Evolutionary conservation across 2,888 invertebrate genomes (phyloP).

Genomic region (Corbicula japonica): DNA sequence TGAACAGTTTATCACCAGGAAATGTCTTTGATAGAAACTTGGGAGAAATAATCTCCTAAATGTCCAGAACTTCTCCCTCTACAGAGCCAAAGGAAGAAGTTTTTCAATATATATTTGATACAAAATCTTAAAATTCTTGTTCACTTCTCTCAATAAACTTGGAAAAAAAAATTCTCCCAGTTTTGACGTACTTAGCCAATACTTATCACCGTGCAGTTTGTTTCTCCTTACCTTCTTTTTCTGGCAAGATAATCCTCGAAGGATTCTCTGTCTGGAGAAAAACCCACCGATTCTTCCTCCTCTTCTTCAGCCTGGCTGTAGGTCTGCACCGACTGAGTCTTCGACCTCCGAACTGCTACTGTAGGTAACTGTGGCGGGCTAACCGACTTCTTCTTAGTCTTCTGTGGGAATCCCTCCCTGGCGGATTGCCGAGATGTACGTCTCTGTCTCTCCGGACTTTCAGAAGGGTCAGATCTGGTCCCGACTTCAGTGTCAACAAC

Average conservation of each 20-base stretch:
- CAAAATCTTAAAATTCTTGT: no score
- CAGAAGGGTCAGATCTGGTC: conserved; percentile 38
- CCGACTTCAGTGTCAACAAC: conserved; percentile 35
- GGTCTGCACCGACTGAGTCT: conserved; percentile 32
- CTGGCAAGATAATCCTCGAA: conserved; percentile 63
- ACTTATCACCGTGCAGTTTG: no score
- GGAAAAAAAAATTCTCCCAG: no score
- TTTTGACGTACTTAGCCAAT: no score
- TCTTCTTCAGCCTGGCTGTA: conserved; percentile 45
- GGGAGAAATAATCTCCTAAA: no score
- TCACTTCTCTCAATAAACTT: no score
- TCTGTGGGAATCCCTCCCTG: conserved; percentile 50
- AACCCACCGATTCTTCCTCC: conserved; percentile 27
- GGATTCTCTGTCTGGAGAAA: conserved; percentile 44
- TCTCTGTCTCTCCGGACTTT: conserved; percentile 36
- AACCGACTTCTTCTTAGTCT: conserved; percentile 44
- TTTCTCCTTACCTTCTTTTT: conserved; percentile 67
- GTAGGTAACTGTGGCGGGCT: conserved; percentile 37
- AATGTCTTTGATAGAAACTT: no score
- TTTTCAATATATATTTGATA: no score
- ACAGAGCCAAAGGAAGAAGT: no score
- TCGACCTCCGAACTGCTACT: conserved; percentile 18
- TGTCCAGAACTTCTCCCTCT: no score
- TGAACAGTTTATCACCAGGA: no score
- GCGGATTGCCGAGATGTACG: conserved; percentile 32